Evolutionary conservation across 2,113 vertebrate species (phyloP).

Genomic region (Engystomops pustulosus): DNA sequence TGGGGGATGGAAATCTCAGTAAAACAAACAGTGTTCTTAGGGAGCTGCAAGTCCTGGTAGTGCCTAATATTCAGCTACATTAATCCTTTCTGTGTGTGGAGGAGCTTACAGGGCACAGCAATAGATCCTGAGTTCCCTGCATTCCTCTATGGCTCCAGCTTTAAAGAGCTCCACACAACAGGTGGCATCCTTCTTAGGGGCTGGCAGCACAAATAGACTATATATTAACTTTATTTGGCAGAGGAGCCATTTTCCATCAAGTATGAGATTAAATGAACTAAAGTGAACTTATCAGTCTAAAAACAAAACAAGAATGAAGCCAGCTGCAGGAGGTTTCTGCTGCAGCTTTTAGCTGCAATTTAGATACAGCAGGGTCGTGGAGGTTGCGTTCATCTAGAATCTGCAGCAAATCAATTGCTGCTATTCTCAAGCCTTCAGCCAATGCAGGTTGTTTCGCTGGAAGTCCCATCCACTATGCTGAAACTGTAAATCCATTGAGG

Average conservation of each 20-base stretch:
- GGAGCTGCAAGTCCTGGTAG: slow-evolving; percentile 48
- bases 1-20: slow-evolving; percentile 50
- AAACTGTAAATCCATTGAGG: too few relatives aligned
- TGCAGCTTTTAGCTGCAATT: too few relatives aligned
- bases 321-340: too few relatives aligned
- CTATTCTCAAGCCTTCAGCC: too few relatives aligned
- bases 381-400: too few relatives aligned
- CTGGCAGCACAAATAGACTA: slow-evolving; percentile 30
- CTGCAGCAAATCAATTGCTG: too few relatives aligned
- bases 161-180: too few relatives aligned
- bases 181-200: slow-evolving; percentile 39
- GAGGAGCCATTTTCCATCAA: not conserved
- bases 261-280: not conserved
- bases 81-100: slow-evolving; percentile 48
- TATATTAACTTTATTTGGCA: not conserved
- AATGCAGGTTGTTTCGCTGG: too few relatives aligned
- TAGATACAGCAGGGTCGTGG: too few relatives aligned
- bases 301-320: too few relatives aligned
- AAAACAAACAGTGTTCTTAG: slow-evolving; percentile 35
- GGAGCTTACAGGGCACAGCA: slow-evolving; percentile 36
- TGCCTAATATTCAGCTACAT: slow-evolving; percentile 40
- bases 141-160: slow-evolving; percentile 47
- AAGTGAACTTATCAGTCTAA: too few relatives aligned
- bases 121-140: slow-evolving; percentile 9
- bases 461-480: too few relatives aligned